phyloP scores from a whole-genome alignment of 2,888 invertebrate genomes.

The Volucella inanis region DNA sequence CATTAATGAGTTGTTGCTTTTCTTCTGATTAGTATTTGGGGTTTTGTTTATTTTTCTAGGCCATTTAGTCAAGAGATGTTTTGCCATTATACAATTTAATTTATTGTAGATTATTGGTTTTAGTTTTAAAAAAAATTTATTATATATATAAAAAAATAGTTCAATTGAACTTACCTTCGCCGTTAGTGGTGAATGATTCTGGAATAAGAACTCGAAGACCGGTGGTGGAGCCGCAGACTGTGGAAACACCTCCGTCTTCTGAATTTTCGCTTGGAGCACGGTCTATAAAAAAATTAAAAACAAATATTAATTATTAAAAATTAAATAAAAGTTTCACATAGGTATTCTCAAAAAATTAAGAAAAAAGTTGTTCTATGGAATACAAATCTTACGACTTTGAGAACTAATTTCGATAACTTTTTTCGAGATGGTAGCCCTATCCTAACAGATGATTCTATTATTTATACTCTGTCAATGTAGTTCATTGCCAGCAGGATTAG shows the following conservation, averaged over 20 bases:
- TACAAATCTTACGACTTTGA: too few relatives aligned
- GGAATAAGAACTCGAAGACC: slow-evolving; percentile 78
- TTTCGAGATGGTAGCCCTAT: too few relatives aligned
- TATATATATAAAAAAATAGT: not conserved
- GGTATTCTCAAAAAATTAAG: too few relatives aligned
- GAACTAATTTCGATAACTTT: too few relatives aligned
- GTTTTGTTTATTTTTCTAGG: not conserved
- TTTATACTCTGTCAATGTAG: too few relatives aligned
- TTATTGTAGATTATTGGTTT: slow-evolving; percentile 11
- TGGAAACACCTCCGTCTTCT: slow-evolving; percentile 78
- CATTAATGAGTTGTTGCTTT: not conserved
- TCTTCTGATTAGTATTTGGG: too few relatives aligned
- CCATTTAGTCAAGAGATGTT: slow-evolving; percentile 18
- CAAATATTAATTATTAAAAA: not conserved
- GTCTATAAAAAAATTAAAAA: slow-evolving; percentile 83
- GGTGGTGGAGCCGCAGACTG: slow-evolving; percentile 77
- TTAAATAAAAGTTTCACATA: not conserved
- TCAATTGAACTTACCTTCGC: slow-evolving; percentile 87
- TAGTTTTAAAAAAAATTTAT: slow-evolving; percentile 2
- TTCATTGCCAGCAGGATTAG: too few relatives aligned
- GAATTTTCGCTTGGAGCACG: slow-evolving; percentile 88
- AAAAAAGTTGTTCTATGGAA: too few relatives aligned
- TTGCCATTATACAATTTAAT: slow-evolving; percentile 27
- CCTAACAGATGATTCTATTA: too few relatives aligned
- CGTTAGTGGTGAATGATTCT: slow-evolving; percentile 92